These are phyloP conservation scores for Patagioenas fasciata DNA, from an alignment of 2,113 vertebrate species.

Conservation along the genomic window DNA sequence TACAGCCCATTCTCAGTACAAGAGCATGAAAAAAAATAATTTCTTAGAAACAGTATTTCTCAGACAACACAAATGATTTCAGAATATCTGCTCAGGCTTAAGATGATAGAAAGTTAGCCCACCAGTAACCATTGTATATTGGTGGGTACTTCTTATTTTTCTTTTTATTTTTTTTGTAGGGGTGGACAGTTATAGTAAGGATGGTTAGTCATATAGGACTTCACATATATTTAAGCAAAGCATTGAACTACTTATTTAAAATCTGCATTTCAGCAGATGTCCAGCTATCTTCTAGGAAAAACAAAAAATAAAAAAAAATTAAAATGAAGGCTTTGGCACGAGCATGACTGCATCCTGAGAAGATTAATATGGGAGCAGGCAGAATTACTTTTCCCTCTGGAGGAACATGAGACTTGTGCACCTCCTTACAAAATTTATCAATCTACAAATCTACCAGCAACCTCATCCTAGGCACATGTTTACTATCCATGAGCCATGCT, in stretches of 20 bases:
- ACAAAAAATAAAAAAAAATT: background rate
- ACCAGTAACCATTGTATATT: background rate
- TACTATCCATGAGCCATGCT: background rate
- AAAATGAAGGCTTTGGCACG: background rate
- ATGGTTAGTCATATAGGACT: too few relatives aligned
- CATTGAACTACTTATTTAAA: background rate
- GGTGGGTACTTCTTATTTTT: background rate
- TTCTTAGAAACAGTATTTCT: background rate
- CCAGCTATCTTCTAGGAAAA: background rate
- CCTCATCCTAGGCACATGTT: background rate
- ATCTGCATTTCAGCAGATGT: background rate
- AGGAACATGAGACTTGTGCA: background rate
- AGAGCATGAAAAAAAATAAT: background rate
- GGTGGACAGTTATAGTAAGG: background rate
- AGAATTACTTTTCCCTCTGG: background rate
- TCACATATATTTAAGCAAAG: background rate
- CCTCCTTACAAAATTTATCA: background rate
- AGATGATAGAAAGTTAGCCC: background rate
- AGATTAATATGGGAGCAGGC: background rate
- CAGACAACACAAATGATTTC: background rate
- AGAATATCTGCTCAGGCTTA: background rate
- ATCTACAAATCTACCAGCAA: background rate
- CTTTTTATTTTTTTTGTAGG: background rate
- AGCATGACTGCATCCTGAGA: background rate
- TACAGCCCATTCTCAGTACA: background rate